These are phyloP conservation scores for Campylomormyrus numenius DNA, from an alignment of 2,113 vertebrate species.

Conservation along the genomic window DNA sequence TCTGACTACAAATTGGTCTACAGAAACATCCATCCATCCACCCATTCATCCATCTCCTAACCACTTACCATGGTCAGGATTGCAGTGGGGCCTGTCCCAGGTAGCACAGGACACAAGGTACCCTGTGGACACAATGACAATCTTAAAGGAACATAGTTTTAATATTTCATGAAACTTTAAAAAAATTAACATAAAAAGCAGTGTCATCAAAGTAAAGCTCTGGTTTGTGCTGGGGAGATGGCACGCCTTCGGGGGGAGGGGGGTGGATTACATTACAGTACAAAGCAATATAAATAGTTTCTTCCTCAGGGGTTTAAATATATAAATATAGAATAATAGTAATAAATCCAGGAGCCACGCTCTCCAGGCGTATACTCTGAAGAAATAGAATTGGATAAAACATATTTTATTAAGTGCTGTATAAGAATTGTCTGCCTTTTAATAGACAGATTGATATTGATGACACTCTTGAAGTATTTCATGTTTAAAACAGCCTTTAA, in stretches of 20 bases:
- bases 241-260: background rate
- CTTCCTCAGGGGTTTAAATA: slow-evolving; percentile 31
- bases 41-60: background rate
- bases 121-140: background rate
- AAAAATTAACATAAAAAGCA: background rate
- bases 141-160: background rate
- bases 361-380: slow-evolving; percentile 28
- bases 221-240: background rate
- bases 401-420: slow-evolving; percentile 32
- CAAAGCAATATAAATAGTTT: slow-evolving; percentile 45
- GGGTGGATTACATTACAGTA: slow-evolving; percentile 29
- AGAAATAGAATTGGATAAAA: slow-evolving; percentile 22
- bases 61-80: background rate
- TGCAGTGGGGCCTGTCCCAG: background rate
- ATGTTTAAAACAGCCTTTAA: background rate
- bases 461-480: background rate
- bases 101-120: background rate
- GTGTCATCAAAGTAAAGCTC: background rate
- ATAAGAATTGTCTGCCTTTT: slow-evolving; percentile 29
- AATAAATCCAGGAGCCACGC: slow-evolving; percentile 38
- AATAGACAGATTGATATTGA: slow-evolving; percentile 1
- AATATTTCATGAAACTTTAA: background rate
- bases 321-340: slow-evolving; percentile 22
- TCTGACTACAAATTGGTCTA: background rate
- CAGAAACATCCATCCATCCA: background rate